phyloP scores from a whole-genome alignment of 30 jellyfish, hydroid and myxozoan species.

The Clytia hemisphaerica region DNA sequence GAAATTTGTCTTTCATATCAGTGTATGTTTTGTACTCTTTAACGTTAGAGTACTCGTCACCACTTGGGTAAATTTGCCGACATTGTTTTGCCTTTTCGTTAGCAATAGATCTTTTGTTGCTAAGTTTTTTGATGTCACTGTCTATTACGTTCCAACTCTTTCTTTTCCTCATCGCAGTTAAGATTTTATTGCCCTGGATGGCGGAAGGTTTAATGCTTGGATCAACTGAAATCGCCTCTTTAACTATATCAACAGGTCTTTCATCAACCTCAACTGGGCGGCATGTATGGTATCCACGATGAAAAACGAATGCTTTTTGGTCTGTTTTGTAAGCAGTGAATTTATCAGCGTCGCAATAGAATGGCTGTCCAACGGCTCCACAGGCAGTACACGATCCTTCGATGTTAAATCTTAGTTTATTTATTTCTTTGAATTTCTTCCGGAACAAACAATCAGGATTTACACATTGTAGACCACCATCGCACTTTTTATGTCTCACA shows the following conservation, averaged over 20 bases:
- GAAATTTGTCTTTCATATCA: neutral
- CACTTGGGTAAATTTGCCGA: too few relatives aligned
- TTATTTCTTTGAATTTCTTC: neutral
- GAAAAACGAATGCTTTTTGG: neutral
- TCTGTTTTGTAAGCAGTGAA: neutral
- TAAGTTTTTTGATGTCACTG: neutral
- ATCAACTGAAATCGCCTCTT: neutral
- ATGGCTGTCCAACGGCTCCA: neutral
- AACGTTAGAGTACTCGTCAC: neutral
- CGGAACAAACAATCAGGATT: neutral
- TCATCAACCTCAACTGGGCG: neutral
- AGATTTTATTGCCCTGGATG: neutral
- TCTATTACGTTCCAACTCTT: neutral
- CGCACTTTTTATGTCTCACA: neutral
- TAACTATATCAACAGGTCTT: neutral
- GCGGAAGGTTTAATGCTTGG: neutral
- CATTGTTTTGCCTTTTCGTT: too few relatives aligned
- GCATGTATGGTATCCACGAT: constrained; percentile 2
- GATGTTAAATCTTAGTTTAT: neutral
- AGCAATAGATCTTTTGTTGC: too few relatives aligned
- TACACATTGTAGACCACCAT: neutral
- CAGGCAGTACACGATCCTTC: neutral
- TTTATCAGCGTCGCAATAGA: neutral
- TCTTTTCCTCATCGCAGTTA: neutral
- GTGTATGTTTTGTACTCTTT: neutral